Evolutionary conservation across 1,140 invertebrate species (phyloP).

Genomic region (Papilio polyxenes): DNA sequence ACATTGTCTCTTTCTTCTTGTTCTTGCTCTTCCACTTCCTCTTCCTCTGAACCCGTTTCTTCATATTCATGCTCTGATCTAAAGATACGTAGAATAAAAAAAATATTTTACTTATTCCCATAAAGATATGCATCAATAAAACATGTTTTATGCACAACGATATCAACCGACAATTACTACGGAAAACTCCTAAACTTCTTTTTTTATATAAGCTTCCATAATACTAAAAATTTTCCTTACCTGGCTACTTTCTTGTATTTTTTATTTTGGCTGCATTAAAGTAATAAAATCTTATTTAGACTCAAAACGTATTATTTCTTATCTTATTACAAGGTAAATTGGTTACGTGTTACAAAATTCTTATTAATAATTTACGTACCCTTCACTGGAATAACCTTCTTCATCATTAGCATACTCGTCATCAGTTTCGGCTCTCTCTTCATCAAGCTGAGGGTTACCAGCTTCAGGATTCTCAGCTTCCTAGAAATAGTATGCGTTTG

Average conservation of each 20-base stretch:
- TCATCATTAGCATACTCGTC: slow-evolving; percentile 86
- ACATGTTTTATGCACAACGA: no score
- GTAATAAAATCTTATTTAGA: slow-evolving; percentile 25
- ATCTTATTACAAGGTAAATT: neutral
- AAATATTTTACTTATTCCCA: no score
- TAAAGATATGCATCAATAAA: no score
- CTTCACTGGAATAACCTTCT: slow-evolving; percentile 84
- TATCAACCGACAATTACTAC: no score
- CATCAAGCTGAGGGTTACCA: slow-evolving; percentile 71
- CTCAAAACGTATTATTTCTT: neutral
- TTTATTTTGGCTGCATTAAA: slow-evolving; percentile 65
- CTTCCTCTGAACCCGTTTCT: slow-evolving; percentile 87
- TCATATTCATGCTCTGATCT: slow-evolving; percentile 86
- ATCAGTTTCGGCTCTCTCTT: slow-evolving; percentile 81
- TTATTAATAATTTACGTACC: slow-evolving; percentile 65
- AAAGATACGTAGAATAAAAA: slow-evolving; percentile 34
- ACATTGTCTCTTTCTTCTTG: slow-evolving; percentile 84
- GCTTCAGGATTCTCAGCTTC: slow-evolving; percentile 72
- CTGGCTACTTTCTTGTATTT: slow-evolving; percentile 69
- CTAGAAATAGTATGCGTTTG: slow-evolving; percentile 42
- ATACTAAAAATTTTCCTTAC: slow-evolving; percentile 49
- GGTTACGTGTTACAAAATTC: neutral
- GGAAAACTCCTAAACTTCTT: neutral
- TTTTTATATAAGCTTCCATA: neutral
- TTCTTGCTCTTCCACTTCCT: slow-evolving; percentile 86